Evolutionary conservation across 2,888 invertebrate genomes (phyloP).

Genomic region (Hipparchia sbordonii): DNA sequence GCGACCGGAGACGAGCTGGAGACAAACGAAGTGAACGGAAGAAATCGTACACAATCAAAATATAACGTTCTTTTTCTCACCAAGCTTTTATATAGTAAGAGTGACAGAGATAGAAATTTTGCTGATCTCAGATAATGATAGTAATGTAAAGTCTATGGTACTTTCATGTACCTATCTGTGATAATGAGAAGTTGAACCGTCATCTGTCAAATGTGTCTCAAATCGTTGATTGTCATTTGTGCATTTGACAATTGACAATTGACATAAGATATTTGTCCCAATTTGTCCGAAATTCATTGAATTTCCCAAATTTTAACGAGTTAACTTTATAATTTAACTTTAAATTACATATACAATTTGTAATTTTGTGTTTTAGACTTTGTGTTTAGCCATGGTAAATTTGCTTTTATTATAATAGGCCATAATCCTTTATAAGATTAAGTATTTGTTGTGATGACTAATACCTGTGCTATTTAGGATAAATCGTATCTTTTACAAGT

Average conservation of each 20-base stretch:
- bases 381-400: conserved; percentile 45
- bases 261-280: background rate
- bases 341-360: conserved; percentile 21
- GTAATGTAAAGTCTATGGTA: too few relatives aligned
- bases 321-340: conserved; percentile 26
- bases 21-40: too few relatives aligned
- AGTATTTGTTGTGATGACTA: conserved; percentile 77
- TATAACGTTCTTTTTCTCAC: too few relatives aligned
- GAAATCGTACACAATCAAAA: too few relatives aligned
- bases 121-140: too few relatives aligned
- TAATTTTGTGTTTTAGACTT: conserved; percentile 31
- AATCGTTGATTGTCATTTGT: too few relatives aligned
- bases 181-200: too few relatives aligned
- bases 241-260: background rate
- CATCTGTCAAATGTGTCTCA: too few relatives aligned
- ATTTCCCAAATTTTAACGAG: conserved; percentile 31
- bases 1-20: too few relatives aligned
- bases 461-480: conserved; percentile 58
- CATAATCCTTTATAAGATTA: background rate
- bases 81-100: too few relatives aligned
- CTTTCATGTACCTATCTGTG: too few relatives aligned
- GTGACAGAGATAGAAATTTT: too few relatives aligned
- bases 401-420: conserved; percentile 13
- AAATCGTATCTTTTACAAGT: conserved; percentile 46
- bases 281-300: conserved; percentile 14